Conservation (phyloP, 2,113 vertebrate genomes). For the Pantherophis guttatus region DNA sequence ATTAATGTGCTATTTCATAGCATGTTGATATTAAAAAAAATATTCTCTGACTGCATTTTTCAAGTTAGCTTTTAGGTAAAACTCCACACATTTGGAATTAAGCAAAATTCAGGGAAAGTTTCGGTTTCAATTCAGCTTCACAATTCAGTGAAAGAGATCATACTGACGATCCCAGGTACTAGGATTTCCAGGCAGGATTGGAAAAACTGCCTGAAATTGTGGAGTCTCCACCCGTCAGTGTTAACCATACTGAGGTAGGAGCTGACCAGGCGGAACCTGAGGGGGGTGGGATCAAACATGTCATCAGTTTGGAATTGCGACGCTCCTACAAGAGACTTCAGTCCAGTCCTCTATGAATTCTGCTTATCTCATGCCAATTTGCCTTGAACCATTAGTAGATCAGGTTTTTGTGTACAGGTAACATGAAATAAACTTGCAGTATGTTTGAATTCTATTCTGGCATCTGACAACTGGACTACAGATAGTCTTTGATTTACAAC, state of each 20-base stretch:
- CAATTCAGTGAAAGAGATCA: background rate
- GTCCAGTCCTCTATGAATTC: no score
- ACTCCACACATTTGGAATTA: background rate
- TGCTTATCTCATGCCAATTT: no score
- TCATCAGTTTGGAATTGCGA: no score
- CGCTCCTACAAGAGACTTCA: no score
- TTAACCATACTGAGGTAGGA: background rate
- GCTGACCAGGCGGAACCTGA: no score
- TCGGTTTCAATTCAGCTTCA: background rate
- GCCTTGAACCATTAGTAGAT: no score
- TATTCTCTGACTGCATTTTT: background rate
- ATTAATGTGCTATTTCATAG: background rate
- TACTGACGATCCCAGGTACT: background rate
- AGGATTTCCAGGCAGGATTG: background rate
- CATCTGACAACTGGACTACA: no score
- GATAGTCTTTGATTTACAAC: no score
- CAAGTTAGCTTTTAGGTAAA: background rate
- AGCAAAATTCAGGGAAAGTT: background rate
- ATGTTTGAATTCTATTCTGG: no score
- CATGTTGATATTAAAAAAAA: background rate
- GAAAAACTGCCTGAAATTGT: background rate
- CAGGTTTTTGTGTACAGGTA: no score
- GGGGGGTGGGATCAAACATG: no score
- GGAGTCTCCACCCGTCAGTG: background rate
- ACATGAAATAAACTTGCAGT: no score